A percentile compares a stretch with the other conserved stretches of the same genome.
These are phyloP conservation scores for Tachina fera DNA, from an alignment of 2,888 invertebrate species.

Conservation along the genomic window DNA sequence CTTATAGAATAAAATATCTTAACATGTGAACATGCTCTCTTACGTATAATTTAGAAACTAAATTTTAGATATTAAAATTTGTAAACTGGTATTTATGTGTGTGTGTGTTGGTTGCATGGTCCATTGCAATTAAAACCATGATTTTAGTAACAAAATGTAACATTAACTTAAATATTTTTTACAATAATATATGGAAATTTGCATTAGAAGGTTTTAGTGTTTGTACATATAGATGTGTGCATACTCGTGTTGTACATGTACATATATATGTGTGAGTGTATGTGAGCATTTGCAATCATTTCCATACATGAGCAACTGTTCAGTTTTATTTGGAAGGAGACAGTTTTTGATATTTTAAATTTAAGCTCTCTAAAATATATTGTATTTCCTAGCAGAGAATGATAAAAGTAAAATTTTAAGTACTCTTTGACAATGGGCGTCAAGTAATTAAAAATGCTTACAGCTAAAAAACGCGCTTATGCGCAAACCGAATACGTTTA, in stretches of 20 bases:
- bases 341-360: no score
- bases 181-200: conserved; percentile 42
- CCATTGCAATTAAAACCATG: conserved; percentile 55
- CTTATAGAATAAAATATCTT: conserved; percentile 11
- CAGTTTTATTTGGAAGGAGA: not conserved
- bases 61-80: conserved; percentile 46
- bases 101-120: conserved; percentile 11
- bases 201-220: not conserved
- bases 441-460: no score
- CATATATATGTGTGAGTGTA: not conserved
- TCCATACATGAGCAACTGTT: not conserved
- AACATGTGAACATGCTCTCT: not conserved
- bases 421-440: no score
- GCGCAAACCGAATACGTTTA: no score
- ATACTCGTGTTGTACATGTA: not conserved
- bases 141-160: conserved; percentile 61
- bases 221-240: not conserved
- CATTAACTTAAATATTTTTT: conserved; percentile 65
- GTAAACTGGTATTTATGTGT: not conserved
- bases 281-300: not conserved
- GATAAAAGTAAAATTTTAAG: no score
- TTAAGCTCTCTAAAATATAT: no score
- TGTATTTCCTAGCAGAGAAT: no score
- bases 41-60: conserved; percentile 46
- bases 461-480: no score